Conservation (phyloP, 2,888 invertebrate species). For the Clitarchus hookeri region DNA sequence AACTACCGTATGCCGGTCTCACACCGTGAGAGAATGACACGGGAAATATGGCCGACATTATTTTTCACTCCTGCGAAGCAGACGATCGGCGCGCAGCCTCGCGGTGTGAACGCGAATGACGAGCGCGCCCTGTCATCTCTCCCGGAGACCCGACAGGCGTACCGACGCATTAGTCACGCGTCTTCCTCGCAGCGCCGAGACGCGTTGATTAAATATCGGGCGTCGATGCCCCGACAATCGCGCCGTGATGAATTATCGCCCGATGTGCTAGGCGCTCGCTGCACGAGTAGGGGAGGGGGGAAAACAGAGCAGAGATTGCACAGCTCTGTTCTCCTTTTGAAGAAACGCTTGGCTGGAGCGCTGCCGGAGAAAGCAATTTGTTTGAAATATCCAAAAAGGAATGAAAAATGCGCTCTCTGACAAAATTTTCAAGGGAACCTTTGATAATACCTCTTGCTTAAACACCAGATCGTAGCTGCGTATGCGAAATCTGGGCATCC, state of each 20-base stretch:
- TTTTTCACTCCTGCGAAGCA: too few relatives aligned
- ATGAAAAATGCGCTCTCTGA: too few relatives aligned
- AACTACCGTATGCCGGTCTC: too few relatives aligned
- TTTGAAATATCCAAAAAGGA: background rate
- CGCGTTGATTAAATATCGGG: conserved; percentile 9
- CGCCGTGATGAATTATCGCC: background rate
- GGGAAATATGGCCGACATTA: too few relatives aligned
- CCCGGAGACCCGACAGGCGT: background rate
- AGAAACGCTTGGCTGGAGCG: background rate
- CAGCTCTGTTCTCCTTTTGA: background rate
- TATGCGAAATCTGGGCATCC: too few relatives aligned
- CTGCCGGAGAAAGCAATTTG: background rate
- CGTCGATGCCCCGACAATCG: background rate
- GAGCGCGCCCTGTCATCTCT: background rate
- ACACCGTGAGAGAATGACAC: too few relatives aligned
- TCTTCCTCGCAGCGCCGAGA: background rate
- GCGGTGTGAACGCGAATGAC: too few relatives aligned
- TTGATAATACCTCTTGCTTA: too few relatives aligned
- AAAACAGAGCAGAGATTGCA: background rate
- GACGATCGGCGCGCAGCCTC: too few relatives aligned
- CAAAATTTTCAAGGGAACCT: too few relatives aligned
- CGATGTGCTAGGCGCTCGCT: too few relatives aligned
- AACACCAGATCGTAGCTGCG: too few relatives aligned
- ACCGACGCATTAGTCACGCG: background rate
- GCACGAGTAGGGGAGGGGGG: background rate